A percentile compares a stretch with the other conserved stretches of the same genome.
Conservation (phyloP, 2,797 vertebrate species). For the Rhinella marina region DNA sequence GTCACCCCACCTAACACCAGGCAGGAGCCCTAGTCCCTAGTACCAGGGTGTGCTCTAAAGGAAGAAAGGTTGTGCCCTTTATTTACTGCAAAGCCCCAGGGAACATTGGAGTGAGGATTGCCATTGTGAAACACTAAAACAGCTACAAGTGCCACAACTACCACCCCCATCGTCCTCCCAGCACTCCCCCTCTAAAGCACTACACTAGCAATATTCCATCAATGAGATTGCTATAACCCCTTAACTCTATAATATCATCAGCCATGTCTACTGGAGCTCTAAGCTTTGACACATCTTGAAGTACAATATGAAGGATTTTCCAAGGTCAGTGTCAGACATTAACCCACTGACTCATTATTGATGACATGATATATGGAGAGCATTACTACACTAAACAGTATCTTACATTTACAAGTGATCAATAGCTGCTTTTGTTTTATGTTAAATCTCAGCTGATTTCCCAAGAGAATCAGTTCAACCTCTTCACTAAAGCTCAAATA, state of each 20-base stretch:
- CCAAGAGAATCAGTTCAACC: conserved; percentile 37
- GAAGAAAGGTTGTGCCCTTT: too few species aligned
- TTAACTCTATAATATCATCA: not conserved
- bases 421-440: conserved; percentile 49
- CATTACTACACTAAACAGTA: conserved; percentile 10
- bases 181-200: too few species aligned
- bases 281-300: not conserved
- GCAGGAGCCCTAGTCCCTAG: too few species aligned
- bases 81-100: too few species aligned
- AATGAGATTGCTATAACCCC: too few species aligned
- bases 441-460: conserved; percentile 48
- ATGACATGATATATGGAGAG: conserved; percentile 22
- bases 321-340: conserved; percentile 10
- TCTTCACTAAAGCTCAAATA: not conserved
- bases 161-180: too few species aligned
- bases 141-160: too few species aligned
- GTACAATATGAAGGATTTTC: not conserved
- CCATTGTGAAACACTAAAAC: too few species aligned
- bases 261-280: not conserved
- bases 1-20: too few species aligned
- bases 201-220: too few species aligned
- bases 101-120: too few species aligned
- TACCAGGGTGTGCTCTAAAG: too few species aligned
- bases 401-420: conserved; percentile 49
- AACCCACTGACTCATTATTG: conserved; percentile 23